Evolutionary conservation across 2,888 invertebrate genomes (phyloP).

Genomic region (Idaea dimidiata): DNA sequence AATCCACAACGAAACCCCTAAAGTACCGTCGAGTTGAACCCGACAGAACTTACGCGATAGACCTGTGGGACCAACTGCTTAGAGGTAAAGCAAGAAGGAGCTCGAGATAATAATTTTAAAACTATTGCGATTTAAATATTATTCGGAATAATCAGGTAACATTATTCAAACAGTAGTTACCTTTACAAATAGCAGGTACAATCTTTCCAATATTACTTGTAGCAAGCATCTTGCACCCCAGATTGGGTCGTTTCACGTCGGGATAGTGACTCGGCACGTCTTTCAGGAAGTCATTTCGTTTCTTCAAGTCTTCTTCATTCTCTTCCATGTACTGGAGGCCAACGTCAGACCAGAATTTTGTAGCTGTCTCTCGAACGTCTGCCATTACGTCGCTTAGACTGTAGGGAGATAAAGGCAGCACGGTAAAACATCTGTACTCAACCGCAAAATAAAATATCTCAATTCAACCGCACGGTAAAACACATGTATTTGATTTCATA

Average conservation of each 20-base stretch:
- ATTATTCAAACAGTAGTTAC: constrained; percentile 34
- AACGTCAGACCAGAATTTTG: constrained; percentile 84
- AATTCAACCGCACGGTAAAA: too few species aligned
- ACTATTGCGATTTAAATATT: too few species aligned
- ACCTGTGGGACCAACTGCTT: too few species aligned
- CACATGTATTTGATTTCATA: too few species aligned
- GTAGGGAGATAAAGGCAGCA: constrained; percentile 2
- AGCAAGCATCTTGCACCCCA: constrained; percentile 91
- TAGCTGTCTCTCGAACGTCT: constrained; percentile 84
- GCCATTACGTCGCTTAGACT: constrained; percentile 90
- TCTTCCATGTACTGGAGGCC: constrained; percentile 91
- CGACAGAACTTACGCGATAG: too few species aligned
- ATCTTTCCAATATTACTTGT: constrained; percentile 88
- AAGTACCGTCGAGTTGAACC: too few species aligned
- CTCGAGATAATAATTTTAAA: too few species aligned
- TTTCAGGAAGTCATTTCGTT: constrained; percentile 88
- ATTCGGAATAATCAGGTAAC: too few species aligned
- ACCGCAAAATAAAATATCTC: too few species aligned
- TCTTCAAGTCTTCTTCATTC: constrained; percentile 93
- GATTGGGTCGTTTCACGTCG: constrained; percentile 87
- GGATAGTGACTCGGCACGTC: constrained; percentile 88
- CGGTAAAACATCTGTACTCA: too few species aligned
- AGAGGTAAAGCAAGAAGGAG: too few species aligned
- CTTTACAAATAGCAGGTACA: constrained; percentile 83
- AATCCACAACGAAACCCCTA: too few species aligned